phyloP scores from a whole-genome alignment of 2,797 vertebrate genomes.

The Halcyon badia region DNA sequence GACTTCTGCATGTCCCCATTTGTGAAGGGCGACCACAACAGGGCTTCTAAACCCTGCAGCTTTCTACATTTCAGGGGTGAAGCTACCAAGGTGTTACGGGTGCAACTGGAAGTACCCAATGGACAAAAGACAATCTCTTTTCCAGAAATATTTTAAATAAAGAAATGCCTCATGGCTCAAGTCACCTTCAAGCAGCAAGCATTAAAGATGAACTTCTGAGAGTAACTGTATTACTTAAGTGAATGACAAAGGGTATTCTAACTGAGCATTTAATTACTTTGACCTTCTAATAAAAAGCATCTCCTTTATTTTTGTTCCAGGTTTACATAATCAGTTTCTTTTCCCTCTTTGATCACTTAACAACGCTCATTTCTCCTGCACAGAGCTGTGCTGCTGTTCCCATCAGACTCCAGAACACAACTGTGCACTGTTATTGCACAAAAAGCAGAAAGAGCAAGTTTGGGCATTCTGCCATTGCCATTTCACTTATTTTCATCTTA shows the following conservation, averaged over 20 bases:
- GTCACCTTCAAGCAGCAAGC: constrained; percentile 25
- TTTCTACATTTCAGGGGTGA: not conserved
- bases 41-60: not conserved
- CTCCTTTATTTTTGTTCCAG: constrained; percentile 49
- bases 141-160: not conserved
- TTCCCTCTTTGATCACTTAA: constrained; percentile 35
- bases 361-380: not conserved
- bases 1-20: not conserved
- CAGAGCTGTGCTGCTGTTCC: constrained; percentile 15
- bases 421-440: constrained; percentile 23
- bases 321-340: constrained; percentile 29
- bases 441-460: constrained; percentile 54
- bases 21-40: not conserved
- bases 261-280: constrained; percentile 36
- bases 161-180: not conserved
- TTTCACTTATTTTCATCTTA: constrained; percentile 64
- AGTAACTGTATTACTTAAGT: not conserved
- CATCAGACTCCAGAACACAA: constrained; percentile 26
- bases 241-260: constrained; percentile 31
- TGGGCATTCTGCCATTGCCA: constrained; percentile 31
- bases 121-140: not conserved
- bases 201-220: not conserved
- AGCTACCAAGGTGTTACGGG: not conserved
- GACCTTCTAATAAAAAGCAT: constrained; percentile 5
- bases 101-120: not conserved